These are phyloP conservation scores for Pseudopleuronectes americanus DNA, from an alignment of 2,797 vertebrate genomes.

Conservation along the genomic window DNA sequence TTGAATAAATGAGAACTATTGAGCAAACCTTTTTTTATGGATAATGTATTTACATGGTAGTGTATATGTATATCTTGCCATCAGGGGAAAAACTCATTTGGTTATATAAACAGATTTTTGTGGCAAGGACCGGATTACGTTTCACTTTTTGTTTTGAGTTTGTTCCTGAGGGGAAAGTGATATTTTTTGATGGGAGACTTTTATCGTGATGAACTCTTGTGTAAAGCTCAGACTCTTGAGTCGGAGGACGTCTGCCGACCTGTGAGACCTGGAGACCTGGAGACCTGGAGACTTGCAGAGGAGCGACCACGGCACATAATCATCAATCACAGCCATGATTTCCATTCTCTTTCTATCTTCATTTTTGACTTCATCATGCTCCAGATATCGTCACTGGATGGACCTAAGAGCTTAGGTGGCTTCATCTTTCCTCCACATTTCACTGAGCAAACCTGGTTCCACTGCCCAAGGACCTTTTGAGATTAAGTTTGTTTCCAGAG, in stretches of 20 bases:
- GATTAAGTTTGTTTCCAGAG: constrained; percentile 72
- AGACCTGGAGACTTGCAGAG: constrained; percentile 68
- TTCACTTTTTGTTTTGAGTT: constrained; percentile 64
- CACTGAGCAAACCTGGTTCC: neutral
- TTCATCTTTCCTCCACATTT: constrained; percentile 10
- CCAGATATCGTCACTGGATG: constrained; percentile 15
- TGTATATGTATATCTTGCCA: constrained; percentile 86
- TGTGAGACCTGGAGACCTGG: constrained; percentile 46
- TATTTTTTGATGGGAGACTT: constrained; percentile 72
- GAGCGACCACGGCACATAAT: constrained; percentile 66
- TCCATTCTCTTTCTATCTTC: neutral
- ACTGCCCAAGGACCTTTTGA: constrained; percentile 34
- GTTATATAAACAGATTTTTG: constrained; percentile 79
- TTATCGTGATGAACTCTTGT: constrained; percentile 79
- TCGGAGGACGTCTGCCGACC: constrained; percentile 72
- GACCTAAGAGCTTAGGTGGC: constrained; percentile 17
- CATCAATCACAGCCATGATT: constrained; percentile 11
- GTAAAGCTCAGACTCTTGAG: constrained; percentile 75
- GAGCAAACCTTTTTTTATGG: constrained; percentile 67
- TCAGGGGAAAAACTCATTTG: constrained; percentile 85
- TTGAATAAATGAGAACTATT: constrained; percentile 80
- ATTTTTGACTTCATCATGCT: constrained; percentile 20
- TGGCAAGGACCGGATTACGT: constrained; percentile 66
- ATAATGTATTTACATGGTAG: constrained; percentile 78
- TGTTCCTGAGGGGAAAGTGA: constrained; percentile 74